Conservation (phyloP, 2,113 vertebrate species). For the Petaurus breviceps region DNA sequence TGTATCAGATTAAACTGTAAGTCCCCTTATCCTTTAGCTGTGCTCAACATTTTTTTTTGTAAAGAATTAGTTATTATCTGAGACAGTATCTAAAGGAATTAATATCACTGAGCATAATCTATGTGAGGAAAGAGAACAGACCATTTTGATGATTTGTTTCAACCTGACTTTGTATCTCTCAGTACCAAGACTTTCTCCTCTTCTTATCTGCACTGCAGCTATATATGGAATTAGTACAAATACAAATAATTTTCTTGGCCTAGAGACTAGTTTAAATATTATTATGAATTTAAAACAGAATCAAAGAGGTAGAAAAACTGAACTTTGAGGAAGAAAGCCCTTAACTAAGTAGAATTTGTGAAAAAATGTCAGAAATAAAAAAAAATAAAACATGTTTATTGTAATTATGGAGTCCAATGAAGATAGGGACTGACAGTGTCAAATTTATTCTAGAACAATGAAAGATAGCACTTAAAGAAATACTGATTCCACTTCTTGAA, state of each 20-base stretch:
- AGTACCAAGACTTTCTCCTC: not conserved
- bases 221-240: constrained; percentile 38
- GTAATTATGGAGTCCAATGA: not conserved
- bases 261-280: constrained; percentile 47
- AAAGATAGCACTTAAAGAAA: not conserved
- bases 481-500: not conserved
- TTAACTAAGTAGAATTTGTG: constrained; percentile 2
- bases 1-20: constrained; percentile 57
- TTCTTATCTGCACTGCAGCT: not conserved
- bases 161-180: constrained; percentile 14
- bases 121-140: constrained; percentile 30
- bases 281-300: constrained; percentile 45
- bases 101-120: constrained; percentile 36
- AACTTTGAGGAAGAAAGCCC: not conserved
- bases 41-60: constrained; percentile 22
- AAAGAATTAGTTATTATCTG: constrained; percentile 43
- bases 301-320: constrained; percentile 41
- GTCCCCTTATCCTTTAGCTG: not conserved
- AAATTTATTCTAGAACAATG: not conserved
- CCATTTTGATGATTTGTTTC: constrained; percentile 12
- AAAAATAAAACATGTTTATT: not conserved
- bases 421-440: not conserved
- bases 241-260: not conserved
- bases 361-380: constrained; percentile 10
- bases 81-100: constrained; percentile 27